A percentile compares a stretch with the other conserved stretches of the same genome.
Evolutionary conservation across 2,797 vertebrate species (phyloP).

Genomic region (Ispidina picta): DNA sequence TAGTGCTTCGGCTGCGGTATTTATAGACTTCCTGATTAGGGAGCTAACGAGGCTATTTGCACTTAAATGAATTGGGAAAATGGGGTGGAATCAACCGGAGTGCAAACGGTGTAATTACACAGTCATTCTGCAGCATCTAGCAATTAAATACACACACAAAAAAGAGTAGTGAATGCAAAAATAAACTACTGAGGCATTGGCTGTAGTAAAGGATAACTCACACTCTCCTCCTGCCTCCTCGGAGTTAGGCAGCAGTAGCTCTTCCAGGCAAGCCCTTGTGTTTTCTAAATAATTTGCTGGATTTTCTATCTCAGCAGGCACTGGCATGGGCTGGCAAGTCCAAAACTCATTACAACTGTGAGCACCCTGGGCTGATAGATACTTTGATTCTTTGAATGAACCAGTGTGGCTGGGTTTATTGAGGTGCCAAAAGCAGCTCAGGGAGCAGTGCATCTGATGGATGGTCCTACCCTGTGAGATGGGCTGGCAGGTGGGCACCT

Average conservation of each 20-base stretch:
- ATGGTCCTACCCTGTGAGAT: accelerated
- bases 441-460: accelerated
- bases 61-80: constrained; percentile 17
- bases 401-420: accelerated
- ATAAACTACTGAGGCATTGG: neutral
- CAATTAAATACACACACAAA: constrained; percentile 10
- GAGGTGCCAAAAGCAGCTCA: neutral
- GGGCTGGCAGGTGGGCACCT: neutral
- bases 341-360: neutral
- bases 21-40: constrained; percentile 7
- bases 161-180: neutral
- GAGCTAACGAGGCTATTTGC: neutral
- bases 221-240: neutral
- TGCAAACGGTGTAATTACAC: constrained; percentile 14
- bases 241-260: neutral
- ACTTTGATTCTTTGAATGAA: neutral
- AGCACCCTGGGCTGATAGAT: neutral
- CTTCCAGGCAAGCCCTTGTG: neutral
- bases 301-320: neutral
- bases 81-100: neutral
- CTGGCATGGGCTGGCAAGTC: neutral
- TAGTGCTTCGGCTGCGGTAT: neutral
- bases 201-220: neutral
- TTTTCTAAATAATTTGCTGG: neutral
- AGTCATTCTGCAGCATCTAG: neutral